Conservation (phyloP, 1,140 invertebrate species). For the Oreohelix idahoensis region DNA sequence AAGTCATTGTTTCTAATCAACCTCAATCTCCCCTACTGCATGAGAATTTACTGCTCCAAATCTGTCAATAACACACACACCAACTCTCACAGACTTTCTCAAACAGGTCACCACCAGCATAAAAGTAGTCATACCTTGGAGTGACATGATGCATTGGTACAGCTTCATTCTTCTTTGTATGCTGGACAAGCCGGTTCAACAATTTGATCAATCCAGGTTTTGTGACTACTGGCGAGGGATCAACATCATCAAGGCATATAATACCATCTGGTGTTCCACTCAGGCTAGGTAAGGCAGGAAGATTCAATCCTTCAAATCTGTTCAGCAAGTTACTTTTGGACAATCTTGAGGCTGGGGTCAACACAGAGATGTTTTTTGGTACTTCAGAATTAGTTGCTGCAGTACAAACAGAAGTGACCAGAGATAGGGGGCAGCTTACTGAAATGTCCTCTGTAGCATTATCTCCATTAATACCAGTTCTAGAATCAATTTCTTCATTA, state of each 20-base stretch:
- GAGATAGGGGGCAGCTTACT: background rate
- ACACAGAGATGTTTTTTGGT: background rate
- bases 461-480: too few relatives aligned
- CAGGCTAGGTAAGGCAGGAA: background rate
- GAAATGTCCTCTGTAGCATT: background rate
- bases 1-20: too few relatives aligned
- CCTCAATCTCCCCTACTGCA: too few relatives aligned
- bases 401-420: too few relatives aligned
- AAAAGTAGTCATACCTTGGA: conserved; percentile 18
- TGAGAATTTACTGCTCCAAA: too few relatives aligned
- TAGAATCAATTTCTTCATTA: too few relatives aligned
- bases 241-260: conserved; percentile 14
- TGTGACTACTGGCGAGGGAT: background rate
- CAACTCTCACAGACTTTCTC: too few relatives aligned
- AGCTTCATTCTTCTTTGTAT: background rate
- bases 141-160: background rate
- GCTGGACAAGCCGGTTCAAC: conserved; percentile 20
- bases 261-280: conserved; percentile 11
- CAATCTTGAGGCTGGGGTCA: background rate
- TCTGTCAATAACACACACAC: too few relatives aligned
- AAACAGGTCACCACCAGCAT: too few relatives aligned
- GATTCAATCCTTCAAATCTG: conserved; percentile 8
- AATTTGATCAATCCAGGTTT: conserved; percentile 31
- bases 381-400: too few relatives aligned
- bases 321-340: background rate